These are phyloP conservation scores for Drosophila ogumai DNA, from an alignment of 1,140 invertebrate species.

Conservation along the genomic window DNA sequence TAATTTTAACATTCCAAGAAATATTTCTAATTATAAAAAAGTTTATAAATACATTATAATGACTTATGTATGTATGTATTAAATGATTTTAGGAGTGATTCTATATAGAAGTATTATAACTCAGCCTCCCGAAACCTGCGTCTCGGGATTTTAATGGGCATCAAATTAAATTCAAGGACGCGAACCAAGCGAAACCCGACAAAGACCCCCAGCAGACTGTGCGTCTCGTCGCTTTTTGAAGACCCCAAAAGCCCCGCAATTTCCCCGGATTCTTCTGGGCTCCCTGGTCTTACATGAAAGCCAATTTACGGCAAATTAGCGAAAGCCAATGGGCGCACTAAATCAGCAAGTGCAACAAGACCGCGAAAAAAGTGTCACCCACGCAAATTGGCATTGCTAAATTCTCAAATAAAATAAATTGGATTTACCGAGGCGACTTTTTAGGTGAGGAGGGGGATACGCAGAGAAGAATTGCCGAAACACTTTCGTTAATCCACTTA, in stretches of 20 bases:
- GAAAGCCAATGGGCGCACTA: constrained; percentile 74
- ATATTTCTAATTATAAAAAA: neutral
- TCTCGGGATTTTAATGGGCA: constrained; percentile 45
- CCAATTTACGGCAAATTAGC: constrained; percentile 75
- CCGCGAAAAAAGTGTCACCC: constrained; percentile 29
- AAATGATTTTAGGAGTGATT: neutral
- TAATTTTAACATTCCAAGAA: too few relatives aligned
- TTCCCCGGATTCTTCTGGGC: neutral
- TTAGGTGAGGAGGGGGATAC: neutral
- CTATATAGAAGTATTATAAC: neutral
- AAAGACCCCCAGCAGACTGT: constrained; percentile 74
- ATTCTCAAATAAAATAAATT: constrained; percentile 75
- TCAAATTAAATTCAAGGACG: constrained; percentile 78
- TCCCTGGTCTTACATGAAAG: constrained; percentile 58
- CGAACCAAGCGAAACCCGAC: constrained; percentile 71
- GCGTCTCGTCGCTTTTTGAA: constrained; percentile 56
- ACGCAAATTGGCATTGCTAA: constrained; percentile 52
- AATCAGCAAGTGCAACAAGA: constrained; percentile 52
- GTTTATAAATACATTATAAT: neutral
- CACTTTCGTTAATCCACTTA: constrained; percentile 79
- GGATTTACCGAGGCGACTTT: constrained; percentile 47
- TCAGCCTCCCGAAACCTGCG: neutral
- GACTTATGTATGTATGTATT: neutral
- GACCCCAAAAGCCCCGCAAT: constrained; percentile 3
- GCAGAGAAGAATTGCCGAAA: constrained; percentile 30